phyloP scores from a whole-genome alignment of 2,888 invertebrate genomes.

The Acheta domesticus region DNA sequence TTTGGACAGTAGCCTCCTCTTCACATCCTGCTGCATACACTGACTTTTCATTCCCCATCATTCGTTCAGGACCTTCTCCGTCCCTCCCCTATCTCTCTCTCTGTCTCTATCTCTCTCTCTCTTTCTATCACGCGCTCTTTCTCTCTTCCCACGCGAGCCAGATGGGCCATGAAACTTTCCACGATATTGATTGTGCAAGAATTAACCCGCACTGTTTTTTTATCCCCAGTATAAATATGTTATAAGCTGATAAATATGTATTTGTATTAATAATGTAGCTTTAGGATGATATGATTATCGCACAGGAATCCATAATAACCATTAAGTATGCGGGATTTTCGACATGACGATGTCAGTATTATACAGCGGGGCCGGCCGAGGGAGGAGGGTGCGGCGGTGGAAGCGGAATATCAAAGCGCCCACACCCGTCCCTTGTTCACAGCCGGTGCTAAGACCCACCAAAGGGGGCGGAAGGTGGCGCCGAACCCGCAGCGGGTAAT shows the following conservation, averaged over 20 bases:
- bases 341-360: neutral
- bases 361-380: neutral
- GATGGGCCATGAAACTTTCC: constrained; percentile 5
- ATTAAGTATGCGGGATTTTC: constrained; percentile 7
- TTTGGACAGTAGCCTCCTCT: too few species aligned
- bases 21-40: too few species aligned
- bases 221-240: neutral
- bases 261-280: constrained; percentile 11
- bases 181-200: constrained; percentile 7
- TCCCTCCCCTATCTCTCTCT: neutral
- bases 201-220: constrained; percentile 8
- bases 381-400: neutral
- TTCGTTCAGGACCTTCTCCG: neutral
- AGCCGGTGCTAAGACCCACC: too few species aligned
- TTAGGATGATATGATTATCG: constrained; percentile 18
- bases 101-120: too few species aligned
- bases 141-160: neutral
- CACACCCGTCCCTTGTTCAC: too few species aligned
- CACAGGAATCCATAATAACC: neutral
- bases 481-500: neutral
- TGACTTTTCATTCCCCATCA: neutral
- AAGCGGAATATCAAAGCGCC: neutral
- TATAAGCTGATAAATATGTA: constrained; percentile 9
- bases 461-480: neutral
- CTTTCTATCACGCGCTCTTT: too few species aligned